A percentile compares a stretch with the other conserved stretches of the same genome.
phyloP scores from a whole-genome alignment of 2,113 vertebrate genomes.

The Rhizomys pruinosus region DNA sequence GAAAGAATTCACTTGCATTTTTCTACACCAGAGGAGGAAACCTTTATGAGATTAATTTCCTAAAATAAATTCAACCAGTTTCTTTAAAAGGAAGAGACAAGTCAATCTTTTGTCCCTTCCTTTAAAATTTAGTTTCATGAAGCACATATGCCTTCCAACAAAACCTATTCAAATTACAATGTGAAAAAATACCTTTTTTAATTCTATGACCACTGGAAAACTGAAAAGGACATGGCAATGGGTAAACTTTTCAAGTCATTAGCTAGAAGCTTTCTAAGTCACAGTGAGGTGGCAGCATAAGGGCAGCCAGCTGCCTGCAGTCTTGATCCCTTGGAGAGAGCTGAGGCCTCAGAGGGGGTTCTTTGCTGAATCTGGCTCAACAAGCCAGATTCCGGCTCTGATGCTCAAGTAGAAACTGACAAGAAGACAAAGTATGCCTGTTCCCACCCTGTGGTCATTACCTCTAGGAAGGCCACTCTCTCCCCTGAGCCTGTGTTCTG shows the following conservation, averaged over 20 bases:
- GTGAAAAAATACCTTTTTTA: background rate
- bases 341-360: accelerated
- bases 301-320: background rate
- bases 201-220: background rate
- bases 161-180: background rate
- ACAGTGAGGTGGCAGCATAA: background rate
- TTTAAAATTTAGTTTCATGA: constrained; percentile 26
- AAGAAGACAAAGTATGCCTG: background rate
- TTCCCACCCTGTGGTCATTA: background rate
- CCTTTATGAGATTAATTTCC: constrained; percentile 46
- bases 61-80: constrained; percentile 68
- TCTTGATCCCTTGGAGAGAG: background rate
- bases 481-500: background rate
- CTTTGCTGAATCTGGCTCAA: background rate
- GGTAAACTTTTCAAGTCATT: background rate
- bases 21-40: constrained; percentile 60
- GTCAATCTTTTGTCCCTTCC: background rate
- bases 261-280: constrained; percentile 1
- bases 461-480: background rate
- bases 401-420: background rate
- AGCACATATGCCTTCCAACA: background rate
- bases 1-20: constrained; percentile 62
- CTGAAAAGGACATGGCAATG: background rate
- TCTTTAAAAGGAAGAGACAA: constrained; percentile 63
- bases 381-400: background rate